Evolutionary conservation across 2,113 vertebrate species (phyloP).

Genomic region (Microtus oregoni): DNA sequence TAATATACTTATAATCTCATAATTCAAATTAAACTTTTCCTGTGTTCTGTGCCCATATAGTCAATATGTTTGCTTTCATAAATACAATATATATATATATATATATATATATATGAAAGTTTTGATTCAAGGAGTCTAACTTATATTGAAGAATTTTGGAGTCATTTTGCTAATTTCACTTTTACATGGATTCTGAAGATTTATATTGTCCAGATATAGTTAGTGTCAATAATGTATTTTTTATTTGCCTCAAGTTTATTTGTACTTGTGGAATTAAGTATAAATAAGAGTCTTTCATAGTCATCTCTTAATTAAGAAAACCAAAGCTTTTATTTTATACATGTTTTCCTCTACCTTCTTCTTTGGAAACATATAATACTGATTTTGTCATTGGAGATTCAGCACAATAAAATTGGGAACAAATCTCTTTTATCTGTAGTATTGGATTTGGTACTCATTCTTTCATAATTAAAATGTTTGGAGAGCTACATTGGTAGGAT

Average conservation of each 20-base stretch:
- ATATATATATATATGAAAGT: too few relatives aligned
- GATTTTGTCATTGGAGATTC: constrained; percentile 41
- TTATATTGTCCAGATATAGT: not conserved
- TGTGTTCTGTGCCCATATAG: too few relatives aligned
- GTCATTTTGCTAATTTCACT: not conserved
- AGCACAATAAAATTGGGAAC: constrained; percentile 58
- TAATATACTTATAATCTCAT: too few relatives aligned
- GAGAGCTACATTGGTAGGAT: not conserved
- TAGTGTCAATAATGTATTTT: too few relatives aligned
- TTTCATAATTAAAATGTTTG: not conserved
- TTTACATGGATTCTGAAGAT: not conserved
- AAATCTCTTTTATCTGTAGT: constrained; percentile 67
- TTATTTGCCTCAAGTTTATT: not conserved
- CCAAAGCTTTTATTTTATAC: not conserved
- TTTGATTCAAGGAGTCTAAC: too few relatives aligned
- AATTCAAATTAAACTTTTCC: too few relatives aligned
- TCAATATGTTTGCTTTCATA: too few relatives aligned
- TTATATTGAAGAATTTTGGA: not conserved
- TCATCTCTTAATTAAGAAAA: not conserved
- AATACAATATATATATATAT: too few relatives aligned
- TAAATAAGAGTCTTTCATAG: not conserved
- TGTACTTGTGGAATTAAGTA: not conserved
- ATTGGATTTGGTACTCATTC: constrained; percentile 65
- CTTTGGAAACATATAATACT: not conserved
- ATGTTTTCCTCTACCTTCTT: not conserved